These are phyloP conservation scores for Chanos chanos DNA, from an alignment of 2,797 vertebrate species.

Conservation along the genomic window DNA sequence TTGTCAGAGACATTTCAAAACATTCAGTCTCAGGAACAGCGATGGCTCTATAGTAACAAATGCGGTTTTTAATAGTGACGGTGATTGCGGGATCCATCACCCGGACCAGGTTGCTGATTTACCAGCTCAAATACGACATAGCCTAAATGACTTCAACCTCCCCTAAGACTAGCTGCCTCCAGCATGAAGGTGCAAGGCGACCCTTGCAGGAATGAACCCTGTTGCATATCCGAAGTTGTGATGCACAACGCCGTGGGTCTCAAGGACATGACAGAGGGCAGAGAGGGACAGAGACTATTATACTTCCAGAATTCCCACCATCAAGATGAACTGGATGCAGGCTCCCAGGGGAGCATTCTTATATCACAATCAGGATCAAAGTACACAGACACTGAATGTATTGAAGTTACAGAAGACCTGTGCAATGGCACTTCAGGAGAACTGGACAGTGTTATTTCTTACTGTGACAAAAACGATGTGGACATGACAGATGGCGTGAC, in stretches of 20 bases:
- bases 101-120: not conserved
- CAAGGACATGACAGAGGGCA: constrained; percentile 46
- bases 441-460: constrained; percentile 44
- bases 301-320: constrained; percentile 26
- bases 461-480: constrained; percentile 34
- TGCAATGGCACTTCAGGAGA: constrained; percentile 53
- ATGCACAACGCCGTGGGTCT: constrained; percentile 37
- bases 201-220: constrained; percentile 30
- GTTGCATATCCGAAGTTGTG: constrained; percentile 40
- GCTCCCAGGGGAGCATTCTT: constrained; percentile 24
- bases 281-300: constrained; percentile 29
- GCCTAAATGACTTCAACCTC: no score
- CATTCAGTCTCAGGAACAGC: not conserved
- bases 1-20: not conserved
- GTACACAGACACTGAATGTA: constrained; percentile 35
- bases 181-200: constrained; percentile 39
- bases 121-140: no score
- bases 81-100: not conserved
- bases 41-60: constrained; percentile 11
- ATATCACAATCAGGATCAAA: constrained; percentile 32
- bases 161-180: no score
- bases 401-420: constrained; percentile 44
- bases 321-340: constrained; percentile 31
- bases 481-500: constrained; percentile 48
- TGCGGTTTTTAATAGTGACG: constrained; percentile 19